Evolutionary conservation across 2,797 vertebrate genomes (phyloP), one percentile per base, ranked within the genome.

Genomic region (Aldrovandia affinis): DNA sequence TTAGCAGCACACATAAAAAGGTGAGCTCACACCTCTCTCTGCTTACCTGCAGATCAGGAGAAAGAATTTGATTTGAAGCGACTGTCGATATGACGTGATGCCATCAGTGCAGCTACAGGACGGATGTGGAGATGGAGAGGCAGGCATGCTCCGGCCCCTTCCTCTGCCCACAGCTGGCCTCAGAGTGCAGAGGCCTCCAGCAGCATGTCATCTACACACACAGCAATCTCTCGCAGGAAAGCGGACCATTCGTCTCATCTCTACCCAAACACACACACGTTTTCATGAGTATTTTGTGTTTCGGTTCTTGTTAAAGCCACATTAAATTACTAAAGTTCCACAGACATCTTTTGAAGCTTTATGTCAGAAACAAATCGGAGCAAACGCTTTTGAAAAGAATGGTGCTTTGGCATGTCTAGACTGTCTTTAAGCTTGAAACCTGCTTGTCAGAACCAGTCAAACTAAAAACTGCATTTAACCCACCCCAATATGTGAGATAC

Each of bases 321-420:
- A 83, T 30, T 86, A 85, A 81, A 84, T 89, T 81, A 78, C 75
- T 50, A 63, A 63, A 61, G 55, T 78, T 42, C 36, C 55, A 75
- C 79, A 44, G 61, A 78, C 55, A 83, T 70, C 75, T 77, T 8
- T 20, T 78, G n/a, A n/a, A n/a, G n/a, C 0, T 54, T 22, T 22
- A 65, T 39, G 39, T 1, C n/a, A 30, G 86, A 54, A 12, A 57
- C 14, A 30, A 77, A 65, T 36, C 8, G 36, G 10, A 57, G 81
- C 65, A 78, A 68, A 70, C 59, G 61, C 9, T 50, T 79, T 83
- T 44, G n/a, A 52, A 77, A 79, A 28, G 20, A 73, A 70, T 75
- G 33, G 47, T n/a, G 44, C 82, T 92, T 94, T 93, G 92, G 91
- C 90, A 89, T 93, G 89, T 86, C 47, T 54, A 88, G 93, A 95